Evolutionary conservation across 2,888 invertebrate species (phyloP), one percentile per base, ranked within the genome.

Genomic region (Mythimna vitellina): DNA sequence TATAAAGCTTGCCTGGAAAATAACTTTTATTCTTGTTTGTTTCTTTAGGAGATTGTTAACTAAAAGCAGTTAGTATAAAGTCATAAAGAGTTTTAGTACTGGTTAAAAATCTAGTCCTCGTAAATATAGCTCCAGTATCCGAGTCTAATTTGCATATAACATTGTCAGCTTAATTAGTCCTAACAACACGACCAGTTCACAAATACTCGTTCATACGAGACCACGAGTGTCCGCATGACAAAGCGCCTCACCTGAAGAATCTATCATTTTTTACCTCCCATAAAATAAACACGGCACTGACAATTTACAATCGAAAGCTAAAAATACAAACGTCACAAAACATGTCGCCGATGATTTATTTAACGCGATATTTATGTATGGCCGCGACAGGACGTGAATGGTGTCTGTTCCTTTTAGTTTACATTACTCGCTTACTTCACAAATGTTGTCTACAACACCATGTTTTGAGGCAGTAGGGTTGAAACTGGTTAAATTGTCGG

Each of bases 291-390:
- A 88, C 86, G 78, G 79, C 82, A 80, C 84, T 87, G 84, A 86
- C 87, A 88, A 85, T 86, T 84, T 84, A 88, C 86, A 85, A 90
- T 89, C 87, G 87, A 87, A 83, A 86, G 82, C 88, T 90, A 91
- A 91, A 92, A 92, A 92, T 91, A 92, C 87, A 88, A 86, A 87
- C 87, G 91, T 90, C 91, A 91, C 92, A 90, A 90, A 90, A 91
- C 92, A 91, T 92, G 92, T 92, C 91, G 85, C 90, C 90, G 89
- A 93, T 95, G 95, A 95, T 95, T 95, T 95, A 95, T 93, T 92
- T 93, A 92, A 92, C 93, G 90, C 91, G 87, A 92, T 94, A 94
- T 94, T 94, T 94, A 93, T 93, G 92, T 94, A 90, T 81, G 86
- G 73, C 79, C 74, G 82, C 82, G 88, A 88, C 92, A 92, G 92